Percentiles rank a stretch among this genome's conserved stretches.
phyloP scores from a whole-genome alignment of 2,113 vertebrate genomes.

The Tricholaema leucomelas region DNA sequence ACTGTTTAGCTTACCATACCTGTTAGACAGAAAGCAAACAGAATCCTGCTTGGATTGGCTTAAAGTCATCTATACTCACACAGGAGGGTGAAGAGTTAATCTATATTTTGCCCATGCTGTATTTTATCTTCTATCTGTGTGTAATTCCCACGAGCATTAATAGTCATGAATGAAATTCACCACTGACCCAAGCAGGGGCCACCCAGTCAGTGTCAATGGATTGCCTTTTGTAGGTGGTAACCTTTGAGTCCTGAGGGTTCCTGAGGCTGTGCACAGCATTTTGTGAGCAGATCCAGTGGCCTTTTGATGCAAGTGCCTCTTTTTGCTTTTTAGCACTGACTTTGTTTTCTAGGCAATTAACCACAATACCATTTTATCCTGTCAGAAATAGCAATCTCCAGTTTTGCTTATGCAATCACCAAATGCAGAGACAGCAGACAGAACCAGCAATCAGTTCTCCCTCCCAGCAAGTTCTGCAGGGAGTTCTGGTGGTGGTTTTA shows the following conservation, averaged over 20 bases:
- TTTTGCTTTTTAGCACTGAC: conserved; percentile 7
- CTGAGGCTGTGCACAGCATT: background rate
- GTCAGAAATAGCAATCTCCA: conserved; percentile 56
- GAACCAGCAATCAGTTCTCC: conserved; percentile 4
- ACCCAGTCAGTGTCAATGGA: background rate
- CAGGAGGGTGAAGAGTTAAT: background rate
- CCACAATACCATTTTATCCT: conserved; percentile 48
- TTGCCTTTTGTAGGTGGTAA: background rate
- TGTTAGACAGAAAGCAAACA: background rate
- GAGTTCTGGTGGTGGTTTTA: background rate
- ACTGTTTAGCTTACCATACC: background rate
- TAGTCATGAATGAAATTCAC: background rate
- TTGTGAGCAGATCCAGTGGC: background rate
- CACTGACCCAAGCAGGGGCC: background rate
- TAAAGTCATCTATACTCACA: background rate
- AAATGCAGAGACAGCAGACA: conserved; percentile 54
- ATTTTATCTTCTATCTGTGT: background rate
- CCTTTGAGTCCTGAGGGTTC: background rate
- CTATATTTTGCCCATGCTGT: background rate
- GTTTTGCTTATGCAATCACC: conserved; percentile 56
- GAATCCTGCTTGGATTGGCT: background rate
- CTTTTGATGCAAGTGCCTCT: background rate
- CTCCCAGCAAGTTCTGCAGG: background rate
- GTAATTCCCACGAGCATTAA: background rate
- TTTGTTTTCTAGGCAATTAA: conserved; percentile 61